phyloP scores from a whole-genome alignment of 2,113 vertebrate species.

The Eolophus roseicapilla region DNA sequence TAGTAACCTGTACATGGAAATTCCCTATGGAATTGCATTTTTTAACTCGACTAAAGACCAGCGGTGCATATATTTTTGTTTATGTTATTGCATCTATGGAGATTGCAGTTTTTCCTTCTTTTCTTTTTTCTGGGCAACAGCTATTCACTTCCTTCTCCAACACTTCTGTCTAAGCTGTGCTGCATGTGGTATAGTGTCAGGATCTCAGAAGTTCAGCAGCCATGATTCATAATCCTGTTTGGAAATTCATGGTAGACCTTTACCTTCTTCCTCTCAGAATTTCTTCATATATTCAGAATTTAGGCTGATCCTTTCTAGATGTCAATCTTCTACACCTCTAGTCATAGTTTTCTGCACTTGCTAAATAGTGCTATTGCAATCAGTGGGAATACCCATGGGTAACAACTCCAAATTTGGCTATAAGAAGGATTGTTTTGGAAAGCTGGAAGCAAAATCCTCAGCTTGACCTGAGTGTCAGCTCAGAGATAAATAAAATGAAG shows the following conservation, averaged over 20 bases:
- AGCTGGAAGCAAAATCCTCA: constrained; percentile 19
- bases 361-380: background rate
- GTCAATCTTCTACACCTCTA: background rate
- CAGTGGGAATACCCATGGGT: background rate
- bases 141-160: background rate
- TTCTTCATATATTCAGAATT: background rate
- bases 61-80: background rate
- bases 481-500: background rate
- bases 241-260: background rate
- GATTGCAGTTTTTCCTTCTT: background rate
- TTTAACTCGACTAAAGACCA: background rate
- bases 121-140: background rate
- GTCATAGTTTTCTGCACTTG: background rate
- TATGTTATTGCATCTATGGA: background rate
- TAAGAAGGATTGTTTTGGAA: constrained; percentile 9
- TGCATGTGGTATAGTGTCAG: background rate
- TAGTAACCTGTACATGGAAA: background rate
- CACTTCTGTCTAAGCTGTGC: background rate
- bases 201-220: background rate
- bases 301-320: background rate
- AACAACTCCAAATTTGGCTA: constrained; percentile 13
- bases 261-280: background rate
- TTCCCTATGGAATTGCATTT: background rate
- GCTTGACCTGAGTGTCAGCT: background rate
- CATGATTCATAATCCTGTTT: background rate